Evolutionary conservation across 92 coral and sea anemone genomes (phyloP), one percentile per base, ranked within the genome.

Genomic region (Isaurus tuberculatus): DNA sequence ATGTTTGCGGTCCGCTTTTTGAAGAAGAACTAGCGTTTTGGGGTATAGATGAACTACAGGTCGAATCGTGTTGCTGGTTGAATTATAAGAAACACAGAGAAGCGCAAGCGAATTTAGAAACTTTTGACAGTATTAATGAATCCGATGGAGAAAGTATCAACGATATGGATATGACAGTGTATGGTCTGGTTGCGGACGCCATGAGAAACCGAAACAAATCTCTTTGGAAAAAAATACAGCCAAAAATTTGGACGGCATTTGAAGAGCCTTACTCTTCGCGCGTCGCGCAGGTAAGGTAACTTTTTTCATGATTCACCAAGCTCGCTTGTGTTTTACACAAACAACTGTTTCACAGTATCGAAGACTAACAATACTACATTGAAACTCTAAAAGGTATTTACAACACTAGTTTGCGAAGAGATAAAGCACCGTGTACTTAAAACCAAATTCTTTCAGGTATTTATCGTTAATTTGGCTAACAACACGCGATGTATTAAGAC

Each of bases 1-100:
- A 97, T 37, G 99, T 94, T 1, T 97, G 99, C 28, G 99, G 99
- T 0, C 99, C 99, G 43, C 86, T 97, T 8, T 97, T 97, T 33
- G 99, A 97, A 65, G 99, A 97, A 14, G 99, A 97, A 61, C 86
- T 97, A 19, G 93, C 93, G n/a, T 97, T 97, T 71, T 97, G 99
- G 99, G 99, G 99, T 33, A 88, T 97, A 25, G 99, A 97, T 23
- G 99, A 97, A 37, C 91, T 95, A 13, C 95, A 95, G 20, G 98
- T 97, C 8, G 99, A 97, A 63, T 90, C 99, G 2, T 97, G 99
- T 46, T 97, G 99, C 28, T 97, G 99, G 99, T 36, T 97, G 71
- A 97, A 97, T 49, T 94, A 94, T 26, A 97, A 97, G 33, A 94
- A 97, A 70, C 99, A 97, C 70, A 86, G 99, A 44, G 99, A 97